These are phyloP conservation scores for Eudemis profundana DNA, from an alignment of 2,888 invertebrate genomes.

Conservation along the genomic window DNA sequence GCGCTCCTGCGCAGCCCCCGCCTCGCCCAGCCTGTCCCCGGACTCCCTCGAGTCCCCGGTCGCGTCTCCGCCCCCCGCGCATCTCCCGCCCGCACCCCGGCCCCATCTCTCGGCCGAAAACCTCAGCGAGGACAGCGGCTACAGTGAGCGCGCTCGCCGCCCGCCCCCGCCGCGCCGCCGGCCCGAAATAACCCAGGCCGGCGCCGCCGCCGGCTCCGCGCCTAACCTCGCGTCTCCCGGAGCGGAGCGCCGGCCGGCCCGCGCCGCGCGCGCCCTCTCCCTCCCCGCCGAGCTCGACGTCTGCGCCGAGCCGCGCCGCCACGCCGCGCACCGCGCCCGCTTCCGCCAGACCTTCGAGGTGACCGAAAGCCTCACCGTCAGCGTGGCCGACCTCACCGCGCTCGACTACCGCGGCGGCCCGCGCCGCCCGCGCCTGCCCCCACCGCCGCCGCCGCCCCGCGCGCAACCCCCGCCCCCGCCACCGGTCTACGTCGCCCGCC, in stretches of 20 bases:
- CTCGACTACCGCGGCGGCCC: slow-evolving; percentile 82
- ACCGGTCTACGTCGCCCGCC: slow-evolving; percentile 56
- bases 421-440: slow-evolving; percentile 71
- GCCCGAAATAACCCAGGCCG: slow-evolving; percentile 68
- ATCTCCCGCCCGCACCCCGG: slow-evolving; percentile 64
- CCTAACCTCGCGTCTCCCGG: slow-evolving; percentile 72
- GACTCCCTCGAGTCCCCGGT: slow-evolving; percentile 80
- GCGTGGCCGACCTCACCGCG: slow-evolving; percentile 87
- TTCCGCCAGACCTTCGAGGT: slow-evolving; percentile 81
- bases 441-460: slow-evolving; percentile 71
- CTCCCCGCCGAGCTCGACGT: slow-evolving; percentile 89
- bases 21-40: slow-evolving; percentile 77
- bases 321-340: slow-evolving; percentile 63
- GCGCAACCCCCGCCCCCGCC: slow-evolving; percentile 64
- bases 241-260: slow-evolving; percentile 69
- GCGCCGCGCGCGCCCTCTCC: slow-evolving; percentile 77
- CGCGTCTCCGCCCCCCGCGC: slow-evolving; percentile 70
- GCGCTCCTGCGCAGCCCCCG: slow-evolving; percentile 81
- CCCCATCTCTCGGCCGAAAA: slow-evolving; percentile 89
- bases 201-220: slow-evolving; percentile 70
- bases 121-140: slow-evolving; percentile 92
- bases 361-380: slow-evolving; percentile 83
- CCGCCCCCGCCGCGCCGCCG: slow-evolving; percentile 68
- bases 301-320: slow-evolving; percentile 77
- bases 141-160: slow-evolving; percentile 86